Evolutionary conservation across 1,140 invertebrate species (phyloP).

Genomic region (Pseudobourletiella spinata): DNA sequence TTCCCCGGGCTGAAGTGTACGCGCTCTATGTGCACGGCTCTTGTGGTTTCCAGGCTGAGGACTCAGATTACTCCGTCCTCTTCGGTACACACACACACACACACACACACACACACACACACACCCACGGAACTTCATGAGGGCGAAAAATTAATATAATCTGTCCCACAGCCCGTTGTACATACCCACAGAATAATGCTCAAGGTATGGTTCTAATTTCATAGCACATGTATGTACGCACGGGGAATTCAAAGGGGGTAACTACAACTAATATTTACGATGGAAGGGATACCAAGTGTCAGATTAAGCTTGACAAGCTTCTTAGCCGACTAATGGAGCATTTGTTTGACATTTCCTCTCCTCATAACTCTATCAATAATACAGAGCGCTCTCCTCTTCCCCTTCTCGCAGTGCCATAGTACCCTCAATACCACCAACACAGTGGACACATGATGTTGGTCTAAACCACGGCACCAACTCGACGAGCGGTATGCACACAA

Average conservation of each 20-base stretch:
- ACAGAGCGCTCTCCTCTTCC: background rate
- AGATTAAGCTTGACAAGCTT: slow-evolving; percentile 22
- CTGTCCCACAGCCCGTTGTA: background rate
- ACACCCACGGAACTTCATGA: background rate
- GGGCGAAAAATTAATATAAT: background rate
- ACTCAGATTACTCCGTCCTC: background rate
- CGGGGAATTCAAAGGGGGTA: background rate
- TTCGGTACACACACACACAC: background rate
- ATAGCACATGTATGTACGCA: too few relatives aligned
- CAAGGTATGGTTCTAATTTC: background rate
- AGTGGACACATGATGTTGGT: too few relatives aligned
- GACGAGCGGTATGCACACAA: too few relatives aligned
- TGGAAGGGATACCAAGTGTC: slow-evolving; percentile 7
- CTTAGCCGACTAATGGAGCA: slow-evolving; percentile 17
- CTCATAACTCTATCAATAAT: background rate
- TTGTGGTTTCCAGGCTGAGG: background rate
- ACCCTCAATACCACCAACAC: too few relatives aligned
- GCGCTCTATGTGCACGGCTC: too few relatives aligned
- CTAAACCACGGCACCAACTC: too few relatives aligned
- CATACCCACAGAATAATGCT: too few relatives aligned
- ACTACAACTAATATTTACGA: background rate
- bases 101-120: background rate
- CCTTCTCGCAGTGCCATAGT: too few relatives aligned
- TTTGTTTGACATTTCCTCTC: slow-evolving; percentile 28
- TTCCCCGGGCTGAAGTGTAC: background rate